Evolutionary conservation across 1,140 invertebrate species (phyloP).

Genomic region (Melitaea cinxia): DNA sequence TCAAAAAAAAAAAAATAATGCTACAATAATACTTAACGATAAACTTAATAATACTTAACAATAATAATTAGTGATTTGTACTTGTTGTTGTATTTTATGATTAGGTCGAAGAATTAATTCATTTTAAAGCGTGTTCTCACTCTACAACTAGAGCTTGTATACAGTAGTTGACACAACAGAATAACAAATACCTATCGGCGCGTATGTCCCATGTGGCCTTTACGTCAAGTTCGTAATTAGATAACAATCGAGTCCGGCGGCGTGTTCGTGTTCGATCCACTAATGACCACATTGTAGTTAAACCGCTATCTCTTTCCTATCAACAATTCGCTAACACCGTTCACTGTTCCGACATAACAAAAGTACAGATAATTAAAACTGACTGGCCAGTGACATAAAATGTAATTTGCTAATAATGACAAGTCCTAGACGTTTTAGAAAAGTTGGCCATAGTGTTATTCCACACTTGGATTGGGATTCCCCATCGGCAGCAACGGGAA

Average conservation of each 20-base stretch:
- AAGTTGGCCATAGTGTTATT: constrained; percentile 62
- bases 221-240: constrained; percentile 69
- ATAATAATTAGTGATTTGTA: no score
- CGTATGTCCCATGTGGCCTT: constrained; percentile 51
- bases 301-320: constrained; percentile 42
- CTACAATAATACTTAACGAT: no score
- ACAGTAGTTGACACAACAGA: neutral
- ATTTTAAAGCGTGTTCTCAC: neutral
- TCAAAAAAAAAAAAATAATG: no score
- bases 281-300: constrained; percentile 51
- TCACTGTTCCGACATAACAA: constrained; percentile 56
- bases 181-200: constrained; percentile 4
- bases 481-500: constrained; percentile 85
- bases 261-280: constrained; percentile 61
- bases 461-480: constrained; percentile 85
- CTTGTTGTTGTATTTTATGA: no score
- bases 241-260: constrained; percentile 64
- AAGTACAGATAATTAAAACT: constrained; percentile 28
- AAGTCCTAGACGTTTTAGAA: constrained; percentile 76
- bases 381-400: constrained; percentile 50
- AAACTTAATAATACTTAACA: no score
- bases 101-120: no score
- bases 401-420: constrained; percentile 73
- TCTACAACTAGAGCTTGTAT: neutral
- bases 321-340: constrained; percentile 42